Base-by-base conservation (phyloP, 2,888 invertebrate species). In the Exephanes ischioxanthus region DNA sequence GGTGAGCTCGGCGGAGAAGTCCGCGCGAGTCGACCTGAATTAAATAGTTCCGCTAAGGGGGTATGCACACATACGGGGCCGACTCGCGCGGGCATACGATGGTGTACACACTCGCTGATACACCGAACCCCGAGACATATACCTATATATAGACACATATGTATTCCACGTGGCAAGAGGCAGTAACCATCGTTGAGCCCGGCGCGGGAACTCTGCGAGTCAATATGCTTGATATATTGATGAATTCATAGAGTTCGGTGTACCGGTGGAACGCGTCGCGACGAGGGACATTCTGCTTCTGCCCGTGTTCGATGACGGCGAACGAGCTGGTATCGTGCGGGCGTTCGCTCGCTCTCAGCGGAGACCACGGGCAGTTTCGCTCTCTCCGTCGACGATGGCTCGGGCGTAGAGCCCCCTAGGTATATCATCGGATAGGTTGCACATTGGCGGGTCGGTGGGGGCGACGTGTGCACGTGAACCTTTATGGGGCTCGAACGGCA, bases 221-320 rank as follows among this genome's bases (percentile, higher is more conserved):
- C 88, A 84, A 88, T 88, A 89, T 88, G 84, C 86, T 87, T 89
- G 89, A 89, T 88, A 88, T 89, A 89, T 89, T 89, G 89, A 89
- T 89, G 88, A 89, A 89, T 89, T 89, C 89, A 88, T 89, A 87
- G 88, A 87, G 88, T 84, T 88, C 89, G 88, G 61, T 88, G 88
- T 86, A 86, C 87, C 45, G 80, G 86, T 70, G 77, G 53, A 87
- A 79, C 80, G 81, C 80, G 83, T 68, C 78, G 79, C 75, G 61
- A 63, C 72, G 83, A 55, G 83, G 78, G 81, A 61, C 75, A 85
- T 86, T 77, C 86, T 86, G 88, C 83, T 84, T 80, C 76, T 82
- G 68, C 5, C 61, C 14, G 45, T 61, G 61, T 61, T 61, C 30
- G 33, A 61, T 61, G 61, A 26, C 30, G 61, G 26, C 11, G 30